Conservation (phyloP, 2,113 vertebrate genomes). For the Thomomys bottae region DNA sequence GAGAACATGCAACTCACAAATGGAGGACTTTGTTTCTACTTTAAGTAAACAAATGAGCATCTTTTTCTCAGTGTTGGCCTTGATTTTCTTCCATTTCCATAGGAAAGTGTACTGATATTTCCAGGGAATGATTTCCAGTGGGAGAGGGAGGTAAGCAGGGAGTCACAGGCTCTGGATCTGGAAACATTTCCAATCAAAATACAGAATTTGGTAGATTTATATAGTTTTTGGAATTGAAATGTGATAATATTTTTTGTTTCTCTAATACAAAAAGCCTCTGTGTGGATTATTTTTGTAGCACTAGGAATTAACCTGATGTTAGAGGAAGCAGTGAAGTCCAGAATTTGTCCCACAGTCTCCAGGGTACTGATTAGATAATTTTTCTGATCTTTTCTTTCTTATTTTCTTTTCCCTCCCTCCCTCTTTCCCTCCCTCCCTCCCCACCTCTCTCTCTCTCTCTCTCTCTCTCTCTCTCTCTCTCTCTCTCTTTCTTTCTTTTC, state of each 20-base stretch:
- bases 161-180: not conserved
- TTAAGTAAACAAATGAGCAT: not conserved
- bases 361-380: accelerated
- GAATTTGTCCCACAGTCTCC: accelerated
- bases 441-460: too few species aligned
- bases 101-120: not conserved
- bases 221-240: not conserved
- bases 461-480: too few species aligned
- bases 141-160: not conserved
- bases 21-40: not conserved
- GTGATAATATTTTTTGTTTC: not conserved
- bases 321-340: not conserved
- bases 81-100: not conserved
- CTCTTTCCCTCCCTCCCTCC: too few species aligned
- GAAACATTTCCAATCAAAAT: not conserved
- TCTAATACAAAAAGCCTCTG: not conserved
- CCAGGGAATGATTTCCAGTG: not conserved
- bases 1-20: not conserved
- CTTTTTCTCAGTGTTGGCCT: not conserved
- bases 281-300: too few species aligned
- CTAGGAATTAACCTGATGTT: not conserved
- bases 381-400: too few species aligned
- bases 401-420: not conserved
- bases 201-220: not conserved
- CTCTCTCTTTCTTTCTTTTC: too few species aligned